Percentiles rank a stretch among this genome's conserved stretches.
Conservation (phyloP, 2,113 vertebrate species). For the Cromileptes altivelis region DNA sequence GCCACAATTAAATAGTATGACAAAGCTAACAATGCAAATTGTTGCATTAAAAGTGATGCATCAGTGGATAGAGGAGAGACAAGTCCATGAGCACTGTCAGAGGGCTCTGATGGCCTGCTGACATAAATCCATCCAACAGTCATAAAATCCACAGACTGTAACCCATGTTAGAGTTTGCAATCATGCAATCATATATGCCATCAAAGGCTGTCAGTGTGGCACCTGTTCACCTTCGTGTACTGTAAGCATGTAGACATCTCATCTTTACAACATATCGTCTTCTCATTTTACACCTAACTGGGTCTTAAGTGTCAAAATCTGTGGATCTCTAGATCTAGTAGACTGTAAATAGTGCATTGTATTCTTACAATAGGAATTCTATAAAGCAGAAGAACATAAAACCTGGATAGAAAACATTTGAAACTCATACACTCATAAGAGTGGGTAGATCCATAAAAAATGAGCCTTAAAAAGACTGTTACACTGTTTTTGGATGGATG, state of each 20-base stretch:
- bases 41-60: neutral
- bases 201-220: neutral
- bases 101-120: neutral
- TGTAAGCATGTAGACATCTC: neutral
- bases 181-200: neutral
- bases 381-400: neutral
- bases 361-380: neutral
- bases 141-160: neutral
- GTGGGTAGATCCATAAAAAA: neutral
- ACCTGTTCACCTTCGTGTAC: neutral
- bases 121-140: neutral
- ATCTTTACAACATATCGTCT: neutral
- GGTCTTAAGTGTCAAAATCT: too few relatives aligned
- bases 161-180: too few relatives aligned
- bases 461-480: too few relatives aligned
- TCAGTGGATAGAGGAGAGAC: too few relatives aligned
- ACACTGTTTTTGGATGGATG: neutral
- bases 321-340: neutral
- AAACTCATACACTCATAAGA: too few relatives aligned
- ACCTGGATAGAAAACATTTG: neutral
- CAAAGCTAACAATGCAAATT: neutral
- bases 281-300: neutral
- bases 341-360: neutral
- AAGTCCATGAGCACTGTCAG: neutral
- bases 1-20: neutral